Evolutionary conservation across 2,113 vertebrate species (phyloP), one percentile per base, ranked within the genome.

Genomic region (Corythoichthys haematopterus): DNA sequence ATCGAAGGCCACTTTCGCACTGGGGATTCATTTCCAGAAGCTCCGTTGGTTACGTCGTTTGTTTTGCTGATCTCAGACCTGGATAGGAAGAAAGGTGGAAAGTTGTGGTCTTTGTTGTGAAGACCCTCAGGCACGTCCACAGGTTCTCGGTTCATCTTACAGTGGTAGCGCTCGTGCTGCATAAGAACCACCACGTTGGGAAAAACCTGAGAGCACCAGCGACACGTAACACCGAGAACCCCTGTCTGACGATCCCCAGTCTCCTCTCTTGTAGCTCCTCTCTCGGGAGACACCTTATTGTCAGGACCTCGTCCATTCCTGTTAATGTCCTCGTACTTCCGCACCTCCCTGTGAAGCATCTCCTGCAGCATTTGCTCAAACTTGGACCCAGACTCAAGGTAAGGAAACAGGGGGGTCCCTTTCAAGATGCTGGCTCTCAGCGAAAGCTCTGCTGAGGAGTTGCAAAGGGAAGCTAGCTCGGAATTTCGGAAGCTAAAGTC

Each of bases 331-430:
- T 83, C 77, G 7, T 74, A 76, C 62, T 66, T 80, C 43, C 74
- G 84, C 50, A 72, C 77, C 14, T 90, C 87, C 50, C 81, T 84
- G 61, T 88, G 80, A 48, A 93, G 86, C 86, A 92, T 89, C 70
- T 89, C 87, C 70, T 91, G 90, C 50, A 93, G 80, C 70, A 92
- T 83, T 66, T 91, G 86, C 74, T 91, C 90, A 66, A 92, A 91
- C 64, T 89, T 91, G 73, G 74, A 74, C 11, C 88, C 77, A 0
- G 90, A 81, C 59, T 89, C 84, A n/a, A 91, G 66, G 56, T 85
- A 87, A 50, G 91, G 90, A 58, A 91, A 65, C 59, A 91, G 64
- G 43, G 81, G 72, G 45, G 87, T 85, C 16, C 84, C 86, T 69
- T 91, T 90, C 6, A 91, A 82, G 9, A 88, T 70, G 43, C 73